Base-by-base conservation (phyloP, 2,888 invertebrate genomes). In the Dexiosoma caninum region DNA sequence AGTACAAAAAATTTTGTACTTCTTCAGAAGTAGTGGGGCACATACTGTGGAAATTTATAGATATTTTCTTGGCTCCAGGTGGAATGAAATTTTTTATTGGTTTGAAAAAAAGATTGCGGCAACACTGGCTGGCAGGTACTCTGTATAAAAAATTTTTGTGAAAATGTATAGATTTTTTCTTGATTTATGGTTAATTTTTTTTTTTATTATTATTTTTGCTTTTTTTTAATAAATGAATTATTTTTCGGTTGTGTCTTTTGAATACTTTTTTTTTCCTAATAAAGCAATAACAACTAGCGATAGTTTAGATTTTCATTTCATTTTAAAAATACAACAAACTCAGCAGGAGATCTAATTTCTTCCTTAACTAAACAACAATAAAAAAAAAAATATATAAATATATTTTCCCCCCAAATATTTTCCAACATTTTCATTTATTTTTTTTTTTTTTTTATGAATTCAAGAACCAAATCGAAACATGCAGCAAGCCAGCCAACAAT, bases 341-440 rank as follows among this genome's bases (percentile, higher is more conserved):
- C 81, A 81, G 81, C 81, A 81, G 81, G 81, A 81, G 81, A 81
- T 81, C 77, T 81, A 81, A 77, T 77, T 81, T 81, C 42, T 49
- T 49, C 53, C 35, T 64, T 0, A 55, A 59, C 57, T 46, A 44
- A 59, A 35, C 19, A 64, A 55, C 55, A 46, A 55, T 6, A 27
- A 27, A 27, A 27, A 27, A 27, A 27, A 27, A 44, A 46, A 30
- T 42, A 44, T 32, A 57, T 75, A 27, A 27, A 44, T 37, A 30
- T 42, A 44, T 32, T 46, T 75, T 69, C 71, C 67, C 77, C 77
- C 80, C 76, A 60, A 81, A 77, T 71, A 74, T 69, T 77, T 76
- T 77, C 57, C 62, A 40, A 72, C 46, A 71, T 70, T 77, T 69
- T 69, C 77, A 77, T 77, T 77, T 81, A 81, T 81, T 74, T 77